A percentile compares a stretch with the other conserved stretches of the same genome.
Evolutionary conservation across 1,140 invertebrate genomes (phyloP).

Genomic region (Magallana gigas): DNA sequence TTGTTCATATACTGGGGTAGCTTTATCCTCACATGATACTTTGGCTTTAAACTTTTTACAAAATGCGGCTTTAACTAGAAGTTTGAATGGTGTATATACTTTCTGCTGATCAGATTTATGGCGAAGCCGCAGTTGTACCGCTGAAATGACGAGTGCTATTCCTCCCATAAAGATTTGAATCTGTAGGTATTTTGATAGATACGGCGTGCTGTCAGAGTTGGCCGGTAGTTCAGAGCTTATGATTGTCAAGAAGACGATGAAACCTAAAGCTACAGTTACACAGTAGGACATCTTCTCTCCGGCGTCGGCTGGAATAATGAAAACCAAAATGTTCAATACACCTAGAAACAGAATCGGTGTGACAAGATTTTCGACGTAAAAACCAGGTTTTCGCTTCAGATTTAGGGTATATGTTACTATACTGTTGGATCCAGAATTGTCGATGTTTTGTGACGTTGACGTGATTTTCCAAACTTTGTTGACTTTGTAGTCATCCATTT

Average conservation of each 20-base stretch:
- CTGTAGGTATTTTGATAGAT: not conserved
- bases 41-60: not conserved
- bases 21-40: not conserved
- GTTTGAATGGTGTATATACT: not conserved
- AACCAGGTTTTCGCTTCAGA: not conserved
- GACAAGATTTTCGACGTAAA: slow-evolving; percentile 25
- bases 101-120: not conserved
- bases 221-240: not conserved
- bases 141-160: not conserved
- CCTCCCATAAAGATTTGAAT: not conserved
- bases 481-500: too few species aligned
- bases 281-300: not conserved
- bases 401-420: not conserved
- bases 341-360: slow-evolving; percentile 34
- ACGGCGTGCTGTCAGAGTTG: not conserved
- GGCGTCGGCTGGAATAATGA: too few species aligned
- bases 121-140: not conserved
- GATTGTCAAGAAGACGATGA: slow-evolving; percentile 40
- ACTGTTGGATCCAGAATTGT: not conserved
- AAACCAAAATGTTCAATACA: slow-evolving; percentile 8
- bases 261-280: not conserved
- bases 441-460: not conserved
- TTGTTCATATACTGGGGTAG: not conserved
- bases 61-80: not conserved
- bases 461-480: not conserved